Conservation (phyloP, 2,888 invertebrate species). For the Sarcophaga rosellei region DNA sequence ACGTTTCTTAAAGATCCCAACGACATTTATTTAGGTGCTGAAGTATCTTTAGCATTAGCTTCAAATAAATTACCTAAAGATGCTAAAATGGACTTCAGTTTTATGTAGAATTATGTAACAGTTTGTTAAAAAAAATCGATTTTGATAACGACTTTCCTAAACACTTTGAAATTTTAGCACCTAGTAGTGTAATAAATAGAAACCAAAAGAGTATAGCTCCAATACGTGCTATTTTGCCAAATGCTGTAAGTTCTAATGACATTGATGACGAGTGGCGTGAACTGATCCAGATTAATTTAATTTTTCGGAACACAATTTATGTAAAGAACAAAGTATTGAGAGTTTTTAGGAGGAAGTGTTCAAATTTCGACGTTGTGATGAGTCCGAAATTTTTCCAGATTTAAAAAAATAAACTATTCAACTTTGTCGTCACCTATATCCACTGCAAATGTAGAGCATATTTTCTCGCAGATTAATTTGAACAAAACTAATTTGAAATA, state of each 20-base stretch:
- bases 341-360: constrained; percentile 35
- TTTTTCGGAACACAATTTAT: constrained; percentile 39
- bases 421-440: constrained; percentile 32
- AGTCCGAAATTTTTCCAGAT: constrained; percentile 28
- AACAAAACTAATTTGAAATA: constrained; percentile 58
- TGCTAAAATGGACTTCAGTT: not conserved
- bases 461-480: constrained; percentile 59
- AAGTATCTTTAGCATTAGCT: not conserved
- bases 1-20: constrained; percentile 33
- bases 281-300: constrained; percentile 25
- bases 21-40: constrained; percentile 24
- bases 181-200: constrained; percentile 29
- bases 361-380: constrained; percentile 26
- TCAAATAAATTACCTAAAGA: no score
- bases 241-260: constrained; percentile 8
- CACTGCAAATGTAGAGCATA: constrained; percentile 49
- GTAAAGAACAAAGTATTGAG: constrained; percentile 29
- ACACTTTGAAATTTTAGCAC: constrained; percentile 30
- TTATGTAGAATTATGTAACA: constrained; percentile 48
- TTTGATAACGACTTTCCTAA: constrained; percentile 38
- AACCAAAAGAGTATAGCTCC: constrained; percentile 34
- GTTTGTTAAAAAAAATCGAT: constrained; percentile 45
- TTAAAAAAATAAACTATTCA: constrained; percentile 48
- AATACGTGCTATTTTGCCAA: constrained; percentile 35
- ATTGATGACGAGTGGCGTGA: not conserved